phyloP scores from a whole-genome alignment of 2,113 vertebrate species.

The Craseonycteris thonglongyai region DNA sequence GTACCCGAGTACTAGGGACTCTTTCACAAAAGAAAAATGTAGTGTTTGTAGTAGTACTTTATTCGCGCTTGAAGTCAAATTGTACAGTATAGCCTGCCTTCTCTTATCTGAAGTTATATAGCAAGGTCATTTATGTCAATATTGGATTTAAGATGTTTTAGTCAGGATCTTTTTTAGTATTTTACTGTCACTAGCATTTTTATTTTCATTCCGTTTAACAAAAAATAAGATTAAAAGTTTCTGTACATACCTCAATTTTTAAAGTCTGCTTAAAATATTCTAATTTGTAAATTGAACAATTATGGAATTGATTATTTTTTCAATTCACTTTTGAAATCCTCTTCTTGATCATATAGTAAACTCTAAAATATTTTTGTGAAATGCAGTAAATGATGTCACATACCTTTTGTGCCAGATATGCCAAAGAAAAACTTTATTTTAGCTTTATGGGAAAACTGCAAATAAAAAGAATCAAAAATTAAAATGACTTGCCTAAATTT shows the following conservation, averaged over 20 bases:
- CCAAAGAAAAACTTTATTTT: not conserved
- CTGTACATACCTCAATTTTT: not conserved
- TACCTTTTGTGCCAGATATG: not conserved
- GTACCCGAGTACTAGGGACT: not conserved
- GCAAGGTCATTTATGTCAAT: not conserved
- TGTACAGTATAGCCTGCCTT: not conserved
- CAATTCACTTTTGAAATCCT: constrained; percentile 6
- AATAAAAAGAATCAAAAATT: constrained; percentile 19
- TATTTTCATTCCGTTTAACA: not conserved
- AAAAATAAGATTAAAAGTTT: constrained; percentile 21
- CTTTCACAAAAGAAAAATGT: not conserved
- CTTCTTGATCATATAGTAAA: not conserved
- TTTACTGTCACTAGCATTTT: not conserved
- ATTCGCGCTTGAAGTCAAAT: not conserved
- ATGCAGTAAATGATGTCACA: not conserved
- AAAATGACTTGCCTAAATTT: not conserved
- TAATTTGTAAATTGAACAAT: not conserved
- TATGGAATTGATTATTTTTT: not conserved
- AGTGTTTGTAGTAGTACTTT: not conserved
- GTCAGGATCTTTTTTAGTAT: constrained; percentile 3
- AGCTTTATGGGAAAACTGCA: not conserved
- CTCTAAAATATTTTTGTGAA: not conserved
- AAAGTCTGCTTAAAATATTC: not conserved
- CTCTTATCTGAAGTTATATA: not conserved
- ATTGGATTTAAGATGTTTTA: not conserved